Base-by-base conservation (phyloP, 2,888 invertebrate genomes). In the Rhingia campestris region DNA sequence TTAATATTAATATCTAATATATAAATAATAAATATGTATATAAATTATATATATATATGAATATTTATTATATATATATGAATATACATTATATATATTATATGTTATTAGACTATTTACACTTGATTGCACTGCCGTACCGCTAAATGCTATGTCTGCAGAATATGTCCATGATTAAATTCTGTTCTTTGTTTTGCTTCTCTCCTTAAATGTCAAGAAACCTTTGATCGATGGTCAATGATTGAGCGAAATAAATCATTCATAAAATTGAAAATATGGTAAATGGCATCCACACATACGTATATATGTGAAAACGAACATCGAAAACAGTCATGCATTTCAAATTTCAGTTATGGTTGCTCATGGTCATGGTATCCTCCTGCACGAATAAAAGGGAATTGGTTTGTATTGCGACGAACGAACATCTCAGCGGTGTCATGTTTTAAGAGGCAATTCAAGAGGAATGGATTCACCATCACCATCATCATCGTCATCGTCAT, bases 241-340 rank as follows among this genome's bases (percentile, higher is more conserved):
- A 84, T 84, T 84, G 82, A 84, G 82, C 69, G 82, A 79, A 84
- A 84, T 84, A 84, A 84, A 84, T 84, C 82, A 84, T 84, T 84
- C 79, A 79, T 69, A 41, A 84, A 82, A 79, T 84, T 79, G 67
- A 84, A 82, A 82, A 81, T 58, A 70, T 61, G 56, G 45, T 22
- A 22, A 22, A 22, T 22, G 53, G 70, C 64, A 81, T 66, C 61
- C 54, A 59, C 64, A 49, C 6, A 69, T 43, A 51, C 32, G 47
- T n/a, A 49, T 9, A 22, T 12, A 39, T 53, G 53, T 58, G 43
- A 12, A 61, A 5, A 33, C 56, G 22, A 22, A 81, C 53, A 63
- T 77, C 72, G 37, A 73, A 77, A 77, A 82, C 81, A 58, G 82
- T 79, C 79, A 79, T 79, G 82, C 79, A 79, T 79, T 79, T 84